Evolutionary conservation across 1,140 invertebrate species (phyloP), one percentile per base, ranked within the genome.

Genomic region (Leptopilina clavipes): DNA sequence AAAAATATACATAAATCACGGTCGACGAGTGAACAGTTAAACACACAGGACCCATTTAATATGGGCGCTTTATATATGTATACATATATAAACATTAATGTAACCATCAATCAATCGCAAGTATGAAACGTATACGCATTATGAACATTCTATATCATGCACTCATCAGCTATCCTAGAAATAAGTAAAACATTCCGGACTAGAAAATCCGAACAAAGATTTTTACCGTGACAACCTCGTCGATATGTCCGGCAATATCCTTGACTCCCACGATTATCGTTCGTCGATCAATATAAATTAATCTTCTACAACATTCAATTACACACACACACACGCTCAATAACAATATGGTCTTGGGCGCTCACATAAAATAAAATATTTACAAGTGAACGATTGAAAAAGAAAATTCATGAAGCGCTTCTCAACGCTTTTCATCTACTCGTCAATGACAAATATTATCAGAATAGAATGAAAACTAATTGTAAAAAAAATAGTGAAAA

Each of bases 21-120:
- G 76, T 87, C 84, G 84, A 82, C 82, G 80, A 76, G 72, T 88
- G 86, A 87, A 88, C 85, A 88, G 80, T 85, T 65, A 19, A 65
- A 76, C 76, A 76, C 76, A 65, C 59, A 65, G 59, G 22, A n/a
- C 22, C 22, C 59, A 31, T n/a, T 65, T 2, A 52, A 31, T 65
- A 40, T 12, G 59, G 22, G 25, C 12, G 10, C 59, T 25, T 22
- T 65, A 19, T 54, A 54, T 19, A 19, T n/a, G n/a, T 54, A 54
- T 54, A 54, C 19, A 54, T 19, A 65, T n/a, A n/a, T n/a, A n/a
- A n/a, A n/a, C n/a, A n/a, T n/a, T n/a, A 25, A 65, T 65, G 14
- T 31, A 65, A 31, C 3, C 31, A 31, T n/a, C 59, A 14, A 65
- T 22, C 59, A 65, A 65, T 65, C 22, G 25, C 9, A 65, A 65